Conservation (phyloP, 2,113 vertebrate species). For the Anguilla japonica region DNA sequence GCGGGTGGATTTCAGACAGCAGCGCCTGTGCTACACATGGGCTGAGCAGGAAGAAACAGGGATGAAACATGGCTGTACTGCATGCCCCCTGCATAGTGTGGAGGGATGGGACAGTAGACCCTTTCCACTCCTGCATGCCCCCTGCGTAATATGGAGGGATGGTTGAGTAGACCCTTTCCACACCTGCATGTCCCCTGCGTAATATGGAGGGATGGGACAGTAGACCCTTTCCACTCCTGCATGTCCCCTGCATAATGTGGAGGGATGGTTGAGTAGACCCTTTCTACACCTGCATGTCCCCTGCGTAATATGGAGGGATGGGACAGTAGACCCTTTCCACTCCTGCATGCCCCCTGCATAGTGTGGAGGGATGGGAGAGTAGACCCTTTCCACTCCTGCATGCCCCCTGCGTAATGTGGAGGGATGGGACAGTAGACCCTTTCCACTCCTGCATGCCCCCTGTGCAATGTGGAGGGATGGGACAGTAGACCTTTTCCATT, state of each 20-base stretch:
- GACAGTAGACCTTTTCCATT: neutral
- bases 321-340: too few relatives aligned
- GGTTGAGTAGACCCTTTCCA: too few relatives aligned
- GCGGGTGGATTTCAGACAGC: neutral
- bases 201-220: neutral
- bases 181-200: neutral
- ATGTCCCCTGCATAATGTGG: neutral
- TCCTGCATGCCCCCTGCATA: neutral
- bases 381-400: neutral
- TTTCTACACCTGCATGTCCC: neutral
- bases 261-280: too few relatives aligned
- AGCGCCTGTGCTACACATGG: neutral
- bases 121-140: neutral
- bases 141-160: neutral
- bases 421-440: too few relatives aligned
- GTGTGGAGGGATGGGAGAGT: neutral
- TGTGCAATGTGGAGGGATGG: neutral
- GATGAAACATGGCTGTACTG: neutral
- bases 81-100: neutral
- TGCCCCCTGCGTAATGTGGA: neutral
- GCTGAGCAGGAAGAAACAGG: neutral
- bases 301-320: neutral
- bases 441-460: neutral
- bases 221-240: neutral
- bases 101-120: too few relatives aligned